Base-by-base conservation (phyloP, 2,888 invertebrate species). In the Eucera pruinosa region DNA sequence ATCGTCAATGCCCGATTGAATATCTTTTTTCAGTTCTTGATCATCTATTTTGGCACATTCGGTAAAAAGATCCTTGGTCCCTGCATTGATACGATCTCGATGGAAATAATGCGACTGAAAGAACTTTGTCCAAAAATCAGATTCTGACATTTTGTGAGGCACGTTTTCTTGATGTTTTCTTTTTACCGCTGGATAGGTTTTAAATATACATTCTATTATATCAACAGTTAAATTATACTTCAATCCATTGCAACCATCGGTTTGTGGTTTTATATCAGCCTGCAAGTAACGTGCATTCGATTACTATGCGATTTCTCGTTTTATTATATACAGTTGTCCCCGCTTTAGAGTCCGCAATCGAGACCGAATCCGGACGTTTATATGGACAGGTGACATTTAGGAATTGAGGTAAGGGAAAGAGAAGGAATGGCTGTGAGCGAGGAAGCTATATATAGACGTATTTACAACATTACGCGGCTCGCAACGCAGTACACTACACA, bases 51-150 rank as follows among this genome's bases (percentile, higher is more conserved):
- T 98, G 81, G 98, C 98, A 94, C 99, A 99, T 93, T 99, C 99
- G 25, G 98, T 97, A 92, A 99, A 99, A 73, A 99, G 94, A 93
- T 99, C 99, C 93, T 99, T 98, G 89, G 96, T 96, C 83, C 97
- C 96, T 23, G 96, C 95, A 85, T 96, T 96, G 86, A 97, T 96
- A 70, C 98, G 96, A 93, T 98, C 97, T 86, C 98, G 95, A 93
- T 99, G 99, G 94, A 97, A 97, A 93, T 99, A 99, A 94, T 99
- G 99, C 18, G 99, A 99, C 92, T 99, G 99, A 94, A 99, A 99
- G 93, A 99, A 99, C 90, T 98, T 97, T 15, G 98, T 98, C 99
- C 99, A 99, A 93, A 99, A 99, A 90, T 99, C 98, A 0, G 97
- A 95, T 93, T 99, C 99, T 0, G 97, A 95, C 95, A 99, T 95